phyloP scores from a whole-genome alignment of 2,113 vertebrate species.

The Cinclus cinclus region DNA sequence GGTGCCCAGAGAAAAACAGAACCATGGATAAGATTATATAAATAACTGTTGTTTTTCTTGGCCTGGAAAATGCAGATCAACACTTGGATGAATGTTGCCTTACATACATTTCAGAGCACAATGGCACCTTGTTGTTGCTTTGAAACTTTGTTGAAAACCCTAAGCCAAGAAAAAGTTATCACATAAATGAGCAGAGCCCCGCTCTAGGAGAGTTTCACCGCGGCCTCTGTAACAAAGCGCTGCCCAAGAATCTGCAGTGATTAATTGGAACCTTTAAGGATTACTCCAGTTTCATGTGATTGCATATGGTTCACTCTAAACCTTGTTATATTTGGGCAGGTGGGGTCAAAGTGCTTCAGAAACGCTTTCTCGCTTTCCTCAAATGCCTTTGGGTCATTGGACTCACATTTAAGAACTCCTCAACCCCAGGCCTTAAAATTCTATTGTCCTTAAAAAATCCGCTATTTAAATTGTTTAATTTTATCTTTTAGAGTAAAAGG shows the following conservation, averaged over 20 bases:
- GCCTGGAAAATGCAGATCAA: conserved; percentile 73
- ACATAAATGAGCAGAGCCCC: conserved; percentile 66
- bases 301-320: not conserved
- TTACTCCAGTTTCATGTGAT: conserved; percentile 7
- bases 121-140: conserved; percentile 82
- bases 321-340: not conserved
- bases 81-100: conserved; percentile 82
- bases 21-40: conserved; percentile 80
- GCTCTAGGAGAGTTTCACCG: conserved; percentile 31
- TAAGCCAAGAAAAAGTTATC: conserved; percentile 80
- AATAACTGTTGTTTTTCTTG: conserved; percentile 82
- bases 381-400: not conserved
- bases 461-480: not conserved
- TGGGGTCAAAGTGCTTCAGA: not conserved
- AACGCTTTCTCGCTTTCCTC: fast-evolving
- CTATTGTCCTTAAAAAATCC: not conserved
- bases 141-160: conserved; percentile 75
- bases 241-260: conserved; percentile 41
- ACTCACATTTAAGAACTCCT: not conserved
- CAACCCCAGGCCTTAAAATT: not conserved
- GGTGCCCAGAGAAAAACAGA: conserved; percentile 77
- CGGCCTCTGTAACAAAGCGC: conserved; percentile 48
- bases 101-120: conserved; percentile 75
- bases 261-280: conserved; percentile 11
- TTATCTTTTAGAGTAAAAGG: not conserved